phyloP scores from a whole-genome alignment of 2,888 invertebrate genomes.

The Marasmarcha lunaedactyla region DNA sequence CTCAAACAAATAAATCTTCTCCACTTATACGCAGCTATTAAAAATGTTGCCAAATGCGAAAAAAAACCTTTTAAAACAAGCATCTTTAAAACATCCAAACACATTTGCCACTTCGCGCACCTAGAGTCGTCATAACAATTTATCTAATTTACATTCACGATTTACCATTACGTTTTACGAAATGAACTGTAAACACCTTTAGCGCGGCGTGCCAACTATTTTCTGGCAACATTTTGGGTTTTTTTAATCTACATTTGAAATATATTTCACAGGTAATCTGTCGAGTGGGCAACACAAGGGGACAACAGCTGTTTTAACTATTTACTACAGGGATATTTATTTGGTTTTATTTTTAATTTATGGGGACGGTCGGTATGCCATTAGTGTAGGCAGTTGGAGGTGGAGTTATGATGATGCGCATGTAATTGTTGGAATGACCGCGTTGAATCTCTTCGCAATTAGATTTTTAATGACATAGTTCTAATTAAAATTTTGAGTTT shows the following conservation, averaged over 20 bases:
- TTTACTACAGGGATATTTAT: neutral
- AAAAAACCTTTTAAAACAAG: too few relatives aligned
- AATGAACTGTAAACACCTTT: slow-evolving; percentile 30
- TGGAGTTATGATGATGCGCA: neutral
- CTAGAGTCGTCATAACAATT: too few relatives aligned
- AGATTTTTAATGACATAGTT: too few relatives aligned
- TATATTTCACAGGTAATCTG: slow-evolving; percentile 43
- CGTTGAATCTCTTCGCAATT: neutral
- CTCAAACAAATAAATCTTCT: too few relatives aligned
- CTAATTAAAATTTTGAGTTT: too few relatives aligned
- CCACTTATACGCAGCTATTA: too few relatives aligned
- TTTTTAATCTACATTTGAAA: slow-evolving; percentile 23
- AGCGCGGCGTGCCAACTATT: slow-evolving; percentile 23
- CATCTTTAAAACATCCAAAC: too few relatives aligned
- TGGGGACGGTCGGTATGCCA: neutral
- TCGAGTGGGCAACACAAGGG: slow-evolving; percentile 17
- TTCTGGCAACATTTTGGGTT: slow-evolving; percentile 28
- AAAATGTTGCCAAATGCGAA: too few relatives aligned
- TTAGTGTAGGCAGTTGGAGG: neutral
- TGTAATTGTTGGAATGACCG: neutral
- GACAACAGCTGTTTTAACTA: slow-evolving; percentile 25
- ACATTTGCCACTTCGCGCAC: too few relatives aligned
- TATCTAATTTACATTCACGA: neutral
- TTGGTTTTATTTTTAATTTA: neutral
- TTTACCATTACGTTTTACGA: slow-evolving; percentile 21